Conservation (phyloP, 2,888 invertebrate genomes). For the Falcaria lacertinaria region DNA sequence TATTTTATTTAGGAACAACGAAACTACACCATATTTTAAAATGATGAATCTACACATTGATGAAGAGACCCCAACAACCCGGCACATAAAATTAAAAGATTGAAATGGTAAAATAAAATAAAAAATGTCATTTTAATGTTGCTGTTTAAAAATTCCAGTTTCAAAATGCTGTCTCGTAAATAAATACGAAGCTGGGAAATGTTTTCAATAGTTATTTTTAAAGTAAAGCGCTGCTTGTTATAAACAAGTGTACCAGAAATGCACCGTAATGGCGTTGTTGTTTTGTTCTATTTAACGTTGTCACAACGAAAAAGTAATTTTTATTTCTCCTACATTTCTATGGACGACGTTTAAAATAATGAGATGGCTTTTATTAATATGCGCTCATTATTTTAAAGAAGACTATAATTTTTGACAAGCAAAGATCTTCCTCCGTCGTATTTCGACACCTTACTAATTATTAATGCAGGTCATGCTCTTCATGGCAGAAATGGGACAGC, state of each 20-base stretch:
- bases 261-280: constrained; percentile 17
- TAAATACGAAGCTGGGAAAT: background rate
- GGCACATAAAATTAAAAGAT: no score
- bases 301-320: constrained; percentile 11
- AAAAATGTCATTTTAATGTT: no score
- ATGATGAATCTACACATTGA: no score
- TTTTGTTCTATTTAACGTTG: constrained; percentile 19
- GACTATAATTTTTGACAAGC: background rate
- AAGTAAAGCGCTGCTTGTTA: constrained; percentile 22
- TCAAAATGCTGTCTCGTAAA: background rate
- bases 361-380: constrained; percentile 27
- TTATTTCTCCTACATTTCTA: constrained; percentile 16
- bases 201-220: constrained; percentile 3
- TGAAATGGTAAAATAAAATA: no score
- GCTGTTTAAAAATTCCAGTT: no score
- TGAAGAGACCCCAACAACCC: no score
- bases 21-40: no score
- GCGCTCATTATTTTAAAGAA: constrained; percentile 12
- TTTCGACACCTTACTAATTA: no score
- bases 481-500: no score
- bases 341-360: constrained; percentile 28
- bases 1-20: no score
- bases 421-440: no score
- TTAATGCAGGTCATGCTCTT: no score
- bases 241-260: constrained; percentile 25